A percentile compares a stretch with the other conserved stretches of the same genome.
Conservation (phyloP, 2,888 invertebrate genomes). For the Caenorhabditis sinica region DNA sequence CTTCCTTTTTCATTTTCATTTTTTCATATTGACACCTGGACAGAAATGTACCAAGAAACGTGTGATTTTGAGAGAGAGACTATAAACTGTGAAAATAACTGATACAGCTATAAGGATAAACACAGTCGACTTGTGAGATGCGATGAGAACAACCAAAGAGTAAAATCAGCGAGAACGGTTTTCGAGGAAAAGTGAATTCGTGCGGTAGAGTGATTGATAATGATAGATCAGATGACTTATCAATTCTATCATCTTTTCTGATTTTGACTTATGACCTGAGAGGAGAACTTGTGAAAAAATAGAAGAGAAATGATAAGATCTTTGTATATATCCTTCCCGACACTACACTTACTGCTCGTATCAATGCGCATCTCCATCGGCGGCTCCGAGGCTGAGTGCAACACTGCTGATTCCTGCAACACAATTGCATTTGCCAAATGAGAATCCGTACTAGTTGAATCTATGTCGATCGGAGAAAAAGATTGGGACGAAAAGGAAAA, state of each 20-base stretch:
- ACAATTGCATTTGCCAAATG: conserved; percentile 59
- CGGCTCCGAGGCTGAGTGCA: conserved; percentile 60
- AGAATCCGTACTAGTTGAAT: conserved; percentile 52
- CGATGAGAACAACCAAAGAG: conserved; percentile 58
- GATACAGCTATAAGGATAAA: conserved; percentile 13
- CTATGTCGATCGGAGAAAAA: conserved; percentile 34
- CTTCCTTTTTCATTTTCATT: not conserved
- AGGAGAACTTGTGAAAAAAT: not conserved
- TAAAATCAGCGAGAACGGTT: conserved; percentile 52
- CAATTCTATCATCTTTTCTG: conserved; percentile 33
- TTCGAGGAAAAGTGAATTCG: conserved; percentile 42
- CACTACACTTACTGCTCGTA: conserved; percentile 89
- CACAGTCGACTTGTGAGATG: conserved; percentile 4
- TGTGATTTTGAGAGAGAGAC: conserved; percentile 41
- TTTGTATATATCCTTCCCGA: conserved; percentile 11
- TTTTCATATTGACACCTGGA: conserved; percentile 7
- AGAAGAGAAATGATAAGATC: conserved; percentile 27
- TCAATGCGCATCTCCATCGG: conserved; percentile 85
- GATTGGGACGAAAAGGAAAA: conserved; percentile 9
- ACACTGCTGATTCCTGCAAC: conserved; percentile 88
- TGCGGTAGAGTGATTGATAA: conserved; percentile 32
- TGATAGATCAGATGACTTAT: conserved; percentile 52
- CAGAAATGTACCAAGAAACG: conserved; percentile 1
- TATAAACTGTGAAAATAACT: conserved; percentile 10
- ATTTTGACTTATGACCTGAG: conserved; percentile 36